Base-by-base conservation (phyloP, 2,113 vertebrate genomes). In the Tympanuchus pallidicinctus region DNA sequence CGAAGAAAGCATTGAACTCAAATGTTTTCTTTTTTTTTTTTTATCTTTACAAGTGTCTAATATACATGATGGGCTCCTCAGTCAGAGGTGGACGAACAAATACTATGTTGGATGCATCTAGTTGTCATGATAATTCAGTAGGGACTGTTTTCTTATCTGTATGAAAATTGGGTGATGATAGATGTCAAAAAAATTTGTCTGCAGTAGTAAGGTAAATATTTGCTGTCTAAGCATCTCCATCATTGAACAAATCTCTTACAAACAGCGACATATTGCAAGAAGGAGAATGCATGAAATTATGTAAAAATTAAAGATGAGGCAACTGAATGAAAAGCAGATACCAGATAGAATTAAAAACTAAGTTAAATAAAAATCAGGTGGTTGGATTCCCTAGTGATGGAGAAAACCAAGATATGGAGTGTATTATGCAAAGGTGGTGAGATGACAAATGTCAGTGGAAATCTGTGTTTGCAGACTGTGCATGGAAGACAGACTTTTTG, bases 381-480 rank as follows among this genome's bases (percentile, higher is more conserved):
- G 19, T 66, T 76, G 91, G 94, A 80, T 91, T 96, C 87, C 95
- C 87, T 82, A 1, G 71, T 17, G 78, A 16, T 54, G 0, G 15
- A 82, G 78, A 70, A 16, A 87, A 54, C 36, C 63, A 47, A 88
- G 66, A 72, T 38, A 15, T 0, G 6, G 81, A 86, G 73, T 20
- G 56, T 2, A 7, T 83, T 65, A 15, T 48, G 89, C 74, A 89
- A 80, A 93, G 91, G 91, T 92, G 94, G 56, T 4, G 67, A 43
- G 54, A 95, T 92, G 92, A 93, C 82, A 91, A 92, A 94, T 85
- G 95, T 89, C 91, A 92, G 86, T 67, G 75, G 91, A 27, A 47
- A 96, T 87, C 71, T 92, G 94, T 5, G 84, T 66, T 94, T 96
- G 90, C 91, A 95, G 92, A 32, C 89, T 36, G 2, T 56, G 81